Conservation (phyloP, 2,113 vertebrate species). For the Vulpes ferrilata region DNA sequence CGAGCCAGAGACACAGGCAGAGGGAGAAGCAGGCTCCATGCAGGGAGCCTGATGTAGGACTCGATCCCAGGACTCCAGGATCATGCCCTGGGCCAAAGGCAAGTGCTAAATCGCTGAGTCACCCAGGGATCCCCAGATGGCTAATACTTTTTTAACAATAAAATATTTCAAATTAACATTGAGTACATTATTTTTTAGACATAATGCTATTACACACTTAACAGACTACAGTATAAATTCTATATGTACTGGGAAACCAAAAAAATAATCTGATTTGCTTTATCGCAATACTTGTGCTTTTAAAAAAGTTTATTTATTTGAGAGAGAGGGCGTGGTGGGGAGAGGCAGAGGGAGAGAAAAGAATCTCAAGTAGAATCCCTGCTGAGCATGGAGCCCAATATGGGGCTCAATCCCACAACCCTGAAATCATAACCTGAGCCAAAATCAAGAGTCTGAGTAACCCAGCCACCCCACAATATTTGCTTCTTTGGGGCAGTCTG, state of each 20-base stretch:
- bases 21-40: no score
- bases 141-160: neutral
- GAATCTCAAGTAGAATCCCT: neutral
- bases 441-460: neutral
- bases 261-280: neutral
- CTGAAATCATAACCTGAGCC: neutral
- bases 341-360: neutral
- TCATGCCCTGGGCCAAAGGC: no score
- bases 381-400: neutral
- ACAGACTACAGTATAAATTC: neutral
- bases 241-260: neutral
- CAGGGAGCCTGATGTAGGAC: no score
- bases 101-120: no score
- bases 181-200: neutral
- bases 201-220: neutral
- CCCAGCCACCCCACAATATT: neutral
- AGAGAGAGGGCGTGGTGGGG: neutral
- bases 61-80: no score
- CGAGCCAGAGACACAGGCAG: no score
- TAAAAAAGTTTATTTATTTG: neutral
- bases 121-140: no score
- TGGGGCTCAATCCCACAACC: neutral
- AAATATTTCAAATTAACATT: neutral
- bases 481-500: neutral
- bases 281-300: neutral